Evolutionary conservation across 2,888 invertebrate species (phyloP).

Genomic region (Xestia ashworthii): DNA sequence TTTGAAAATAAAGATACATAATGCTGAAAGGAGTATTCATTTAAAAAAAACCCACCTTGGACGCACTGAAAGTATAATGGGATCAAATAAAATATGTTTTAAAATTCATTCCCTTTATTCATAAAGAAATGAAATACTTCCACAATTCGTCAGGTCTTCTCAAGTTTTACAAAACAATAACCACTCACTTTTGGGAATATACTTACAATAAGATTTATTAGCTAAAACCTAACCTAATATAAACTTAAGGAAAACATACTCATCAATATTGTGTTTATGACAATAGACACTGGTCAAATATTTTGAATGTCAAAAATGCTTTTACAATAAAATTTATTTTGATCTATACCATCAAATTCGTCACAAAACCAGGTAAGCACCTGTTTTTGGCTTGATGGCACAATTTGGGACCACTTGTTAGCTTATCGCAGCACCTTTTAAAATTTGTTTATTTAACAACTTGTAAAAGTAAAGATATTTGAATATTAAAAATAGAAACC

Average conservation of each 20-base stretch:
- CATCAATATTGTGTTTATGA: constrained; percentile 18
- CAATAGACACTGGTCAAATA: constrained; percentile 15
- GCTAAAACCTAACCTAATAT: constrained; percentile 47
- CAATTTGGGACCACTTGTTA: not conserved
- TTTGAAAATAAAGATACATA: constrained; percentile 81
- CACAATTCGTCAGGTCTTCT: constrained; percentile 46
- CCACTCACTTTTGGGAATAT: constrained; percentile 41
- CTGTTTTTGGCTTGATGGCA: not conserved
- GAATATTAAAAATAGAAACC: not conserved
- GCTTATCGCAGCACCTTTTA: not conserved
- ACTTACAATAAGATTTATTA: constrained; percentile 44
- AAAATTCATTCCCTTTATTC: constrained; percentile 59
- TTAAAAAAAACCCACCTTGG: not conserved
- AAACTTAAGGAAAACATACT: constrained; percentile 37
- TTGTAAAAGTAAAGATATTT: not conserved
- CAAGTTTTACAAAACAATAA: constrained; percentile 45
- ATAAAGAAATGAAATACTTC: constrained; percentile 58
- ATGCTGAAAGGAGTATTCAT: constrained; percentile 60
- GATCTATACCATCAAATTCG: not conserved
- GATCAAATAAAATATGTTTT: constrained; percentile 28
- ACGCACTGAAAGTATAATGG: not conserved
- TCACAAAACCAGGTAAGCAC: not conserved
- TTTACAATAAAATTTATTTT: not conserved
- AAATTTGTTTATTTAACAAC: not conserved
- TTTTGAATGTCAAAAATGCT: constrained; percentile 16